Evolutionary conservation across 2,888 invertebrate genomes (phyloP).

Genomic region (Hedya salicella): DNA sequence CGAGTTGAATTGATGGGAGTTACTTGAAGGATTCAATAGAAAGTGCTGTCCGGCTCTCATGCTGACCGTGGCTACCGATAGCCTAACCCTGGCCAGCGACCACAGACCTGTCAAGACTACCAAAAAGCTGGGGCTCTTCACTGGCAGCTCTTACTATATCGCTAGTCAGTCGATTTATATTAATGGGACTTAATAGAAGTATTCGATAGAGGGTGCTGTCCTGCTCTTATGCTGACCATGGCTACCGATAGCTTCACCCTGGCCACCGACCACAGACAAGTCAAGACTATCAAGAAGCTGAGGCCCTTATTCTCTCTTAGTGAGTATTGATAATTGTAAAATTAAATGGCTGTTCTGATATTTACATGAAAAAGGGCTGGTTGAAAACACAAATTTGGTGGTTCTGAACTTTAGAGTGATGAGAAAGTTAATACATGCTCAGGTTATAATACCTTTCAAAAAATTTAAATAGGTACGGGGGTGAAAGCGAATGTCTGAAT

Average conservation of each 20-base stretch:
- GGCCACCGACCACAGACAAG: conserved; percentile 93
- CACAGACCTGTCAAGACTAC: conserved; percentile 93
- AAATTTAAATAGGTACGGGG: too few species aligned
- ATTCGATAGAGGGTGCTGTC: conserved; percentile 98
- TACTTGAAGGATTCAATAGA: conserved; percentile 94
- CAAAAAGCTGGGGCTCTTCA: conserved; percentile 88
- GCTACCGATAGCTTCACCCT: conserved; percentile 90
- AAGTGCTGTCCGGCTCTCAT: conserved; percentile 96
- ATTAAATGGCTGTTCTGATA: too few species aligned
- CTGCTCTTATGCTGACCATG: conserved; percentile 91
- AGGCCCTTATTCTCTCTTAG: too few species aligned
- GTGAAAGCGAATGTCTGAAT: too few species aligned
- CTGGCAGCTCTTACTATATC: conserved; percentile 88
- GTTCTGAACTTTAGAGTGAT: too few species aligned
- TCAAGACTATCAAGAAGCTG: conserved; percentile 90
- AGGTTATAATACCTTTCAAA: too few species aligned
- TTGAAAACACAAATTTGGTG: too few species aligned
- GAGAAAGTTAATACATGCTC: too few species aligned
- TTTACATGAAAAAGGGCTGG: too few species aligned
- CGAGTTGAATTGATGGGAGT: too few species aligned
- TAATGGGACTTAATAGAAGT: too few species aligned
- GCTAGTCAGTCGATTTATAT: conserved; percentile 83
- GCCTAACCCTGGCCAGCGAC: conserved; percentile 92
- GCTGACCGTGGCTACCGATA: conserved; percentile 90
- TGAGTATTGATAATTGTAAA: too few species aligned